Conservation (phyloP, 2,797 vertebrate genomes). For the Parauchenoglanis ngamensis region DNA sequence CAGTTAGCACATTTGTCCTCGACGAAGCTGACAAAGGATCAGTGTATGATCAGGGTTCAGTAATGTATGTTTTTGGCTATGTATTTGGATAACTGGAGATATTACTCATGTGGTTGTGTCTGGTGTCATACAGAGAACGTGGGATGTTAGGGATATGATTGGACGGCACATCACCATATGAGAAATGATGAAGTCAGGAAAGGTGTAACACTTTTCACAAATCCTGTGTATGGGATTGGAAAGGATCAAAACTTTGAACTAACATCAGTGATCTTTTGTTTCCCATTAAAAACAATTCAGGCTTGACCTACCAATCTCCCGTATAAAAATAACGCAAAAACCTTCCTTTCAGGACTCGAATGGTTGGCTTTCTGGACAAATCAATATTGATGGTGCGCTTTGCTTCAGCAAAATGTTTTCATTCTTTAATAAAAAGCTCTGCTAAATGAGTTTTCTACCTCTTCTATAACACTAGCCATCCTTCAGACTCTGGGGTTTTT, state of each 20-base stretch:
- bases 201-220: neutral
- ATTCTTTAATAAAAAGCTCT: neutral
- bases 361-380: neutral
- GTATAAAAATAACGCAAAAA: neutral
- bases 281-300: neutral
- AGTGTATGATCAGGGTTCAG: neutral
- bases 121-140: neutral
- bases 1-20: constrained; percentile 2
- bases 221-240: neutral
- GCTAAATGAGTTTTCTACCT: neutral
- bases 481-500: neutral
- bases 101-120: neutral
- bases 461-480: neutral
- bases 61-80: neutral
- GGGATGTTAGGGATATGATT: neutral
- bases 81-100: no score
- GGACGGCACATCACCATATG: neutral
- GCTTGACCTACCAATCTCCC: no score
- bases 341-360: neutral
- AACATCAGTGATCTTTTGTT: neutral
- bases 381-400: neutral
- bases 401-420: neutral
- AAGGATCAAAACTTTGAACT: neutral
- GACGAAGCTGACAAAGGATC: neutral
- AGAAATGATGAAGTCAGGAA: neutral